phyloP scores from a whole-genome alignment of 1,140 invertebrate genomes.

The Bombyx mori region ASM3026992v2 NC_085125.1:1920001-1920500 shows the following conservation, averaged over 20 bases:
- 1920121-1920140: constrained; percentile 92
- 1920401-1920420: too few species aligned
- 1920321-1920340: too few species aligned
- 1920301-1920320: not conserved
- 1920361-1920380: too few species aligned
- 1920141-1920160: constrained; percentile 91
- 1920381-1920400: too few species aligned
- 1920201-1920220: constrained; percentile 90
- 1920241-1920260: constrained; percentile 92
- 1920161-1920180: constrained; percentile 88
- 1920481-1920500: too few species aligned
- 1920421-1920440: too few species aligned
- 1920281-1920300: constrained; percentile 74
- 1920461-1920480: too few species aligned
- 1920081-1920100: constrained; percentile 96
- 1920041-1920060: constrained; percentile 90
- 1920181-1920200: constrained; percentile 92
- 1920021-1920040: constrained; percentile 89
- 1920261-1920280: constrained; percentile 88
- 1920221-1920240: constrained; percentile 96
- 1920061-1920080: constrained; percentile 87
- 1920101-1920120: constrained; percentile 97
- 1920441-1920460: too few species aligned
- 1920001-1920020: constrained; percentile 66
- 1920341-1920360: too few species aligned